phyloP scores from a whole-genome alignment of 2,888 invertebrate species.

The Rotaria macrura region DNA sequence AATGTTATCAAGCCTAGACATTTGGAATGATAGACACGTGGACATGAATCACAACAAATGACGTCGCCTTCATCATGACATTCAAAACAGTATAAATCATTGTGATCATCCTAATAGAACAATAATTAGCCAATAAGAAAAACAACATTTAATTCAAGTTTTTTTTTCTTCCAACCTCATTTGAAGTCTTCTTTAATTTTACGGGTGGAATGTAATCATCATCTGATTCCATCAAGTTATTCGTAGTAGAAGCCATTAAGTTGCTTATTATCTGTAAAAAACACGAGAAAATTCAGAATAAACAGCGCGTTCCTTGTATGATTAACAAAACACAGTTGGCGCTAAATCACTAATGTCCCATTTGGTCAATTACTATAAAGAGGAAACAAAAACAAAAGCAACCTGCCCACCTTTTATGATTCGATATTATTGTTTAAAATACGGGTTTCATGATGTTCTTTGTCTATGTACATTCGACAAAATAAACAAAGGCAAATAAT shows the following conservation, averaged over 20 bases:
- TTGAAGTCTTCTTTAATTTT: not conserved
- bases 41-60: constrained; percentile 65
- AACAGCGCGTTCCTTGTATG: not conserved
- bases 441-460: no score
- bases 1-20: constrained; percentile 54
- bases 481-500: not conserved
- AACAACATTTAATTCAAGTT: no score
- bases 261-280: not conserved
- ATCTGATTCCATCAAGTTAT: not conserved
- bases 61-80: constrained; percentile 63
- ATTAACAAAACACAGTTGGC: not conserved
- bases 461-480: not conserved
- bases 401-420: no score
- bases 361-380: not conserved
- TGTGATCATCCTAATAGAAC: constrained; percentile 32
- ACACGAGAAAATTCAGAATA: not conserved
- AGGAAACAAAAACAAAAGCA: no score
- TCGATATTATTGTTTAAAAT: no score
- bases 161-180: not conserved
- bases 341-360: not conserved
- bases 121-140: no score
- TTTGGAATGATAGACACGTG: constrained; percentile 69
- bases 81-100: constrained; percentile 77
- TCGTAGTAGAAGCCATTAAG: not conserved
- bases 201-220: not conserved